phyloP scores from a whole-genome alignment of 2,888 invertebrate genomes.

The Lepidonotus clava region DNA sequence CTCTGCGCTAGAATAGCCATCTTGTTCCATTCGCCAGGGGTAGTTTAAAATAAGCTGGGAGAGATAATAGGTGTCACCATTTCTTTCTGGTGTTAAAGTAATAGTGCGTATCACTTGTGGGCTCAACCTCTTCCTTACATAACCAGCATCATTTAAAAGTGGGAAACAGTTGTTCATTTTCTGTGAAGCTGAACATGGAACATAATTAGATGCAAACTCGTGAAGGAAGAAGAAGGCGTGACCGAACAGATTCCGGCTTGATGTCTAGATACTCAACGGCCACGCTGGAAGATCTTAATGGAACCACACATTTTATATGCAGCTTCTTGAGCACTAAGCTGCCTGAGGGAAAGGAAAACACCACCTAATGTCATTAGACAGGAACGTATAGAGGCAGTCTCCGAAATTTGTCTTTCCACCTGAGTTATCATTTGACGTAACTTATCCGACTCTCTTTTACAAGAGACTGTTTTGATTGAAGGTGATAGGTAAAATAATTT shows the following conservation, averaged over 20 bases:
- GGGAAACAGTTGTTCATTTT: neutral
- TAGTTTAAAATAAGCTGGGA: neutral
- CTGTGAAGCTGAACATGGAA: neutral
- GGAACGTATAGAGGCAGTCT: neutral
- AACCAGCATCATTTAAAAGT: neutral
- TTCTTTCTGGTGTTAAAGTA: neutral
- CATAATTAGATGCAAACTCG: neutral
- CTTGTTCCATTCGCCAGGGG: neutral
- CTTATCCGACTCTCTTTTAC: neutral
- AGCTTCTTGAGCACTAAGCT: slow-evolving; percentile 23
- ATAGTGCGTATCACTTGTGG: neutral
- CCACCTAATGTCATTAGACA: neutral
- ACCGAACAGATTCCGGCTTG: neutral
- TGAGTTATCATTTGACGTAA: neutral
- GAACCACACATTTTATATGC: slow-evolving; percentile 18
- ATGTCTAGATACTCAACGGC: neutral
- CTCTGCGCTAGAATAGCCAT: neutral
- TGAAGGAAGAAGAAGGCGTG: neutral
- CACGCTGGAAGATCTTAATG: neutral
- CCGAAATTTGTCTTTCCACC: neutral
- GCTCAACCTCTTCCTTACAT: neutral
- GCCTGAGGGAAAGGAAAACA: neutral
- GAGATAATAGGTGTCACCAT: neutral
- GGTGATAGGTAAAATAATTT: too few species aligned
- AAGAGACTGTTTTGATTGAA: too few species aligned